Base-by-base conservation (phyloP, 92 coral and sea anemone species). In the Zoanthus solanderi region DNA sequence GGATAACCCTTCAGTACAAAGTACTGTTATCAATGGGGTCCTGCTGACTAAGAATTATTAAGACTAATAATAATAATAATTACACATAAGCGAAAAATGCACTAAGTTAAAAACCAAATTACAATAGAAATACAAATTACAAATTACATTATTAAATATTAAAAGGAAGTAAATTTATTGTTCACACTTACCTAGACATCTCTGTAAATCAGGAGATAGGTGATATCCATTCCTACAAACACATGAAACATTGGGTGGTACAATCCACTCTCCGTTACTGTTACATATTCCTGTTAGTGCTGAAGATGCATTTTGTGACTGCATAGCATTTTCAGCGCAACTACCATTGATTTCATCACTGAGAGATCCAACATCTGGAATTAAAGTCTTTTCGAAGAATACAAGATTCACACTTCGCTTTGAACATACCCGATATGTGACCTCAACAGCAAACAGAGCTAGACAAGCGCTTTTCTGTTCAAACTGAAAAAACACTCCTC, bases 271-370 rank as follows among this genome's bases (percentile, higher is more conserved):
- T 75, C 79, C 79, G 30, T 9, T 75, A 14, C 79, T 75, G 61
- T 18, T 75, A 75, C 79, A 75, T 16, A 75, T 32, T 13, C 61
- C 65, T 23, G 46, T 12, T 17, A 76, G 37, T 0, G 17, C 47
- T 29, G 56, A 50, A 50, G 29, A 34, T 12, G 37, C 5, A 5
- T 28, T 76, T 76, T 18, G 15, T 16, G 66, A 76, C 13, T 9
- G 81, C 2, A 76, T 17, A 53, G 81, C 81, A 53, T 76, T 76
- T 76, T 18, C 63, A 76, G 56, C 81, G 9, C 81, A 53, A 18
- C 46, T 76, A 3, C 81, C 67, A 75, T 75, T 17, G 17, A 75
- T 54, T 15, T 9, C 28, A 28, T 45, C 31, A 28, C 56, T 75
- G 13, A 16, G 60, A 18, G 78, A 75, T 75, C 12, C 78, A 75